Evolutionary conservation across 2,113 vertebrate species (phyloP).

Genomic region (Myrmecophaga tridactyla): DNA sequence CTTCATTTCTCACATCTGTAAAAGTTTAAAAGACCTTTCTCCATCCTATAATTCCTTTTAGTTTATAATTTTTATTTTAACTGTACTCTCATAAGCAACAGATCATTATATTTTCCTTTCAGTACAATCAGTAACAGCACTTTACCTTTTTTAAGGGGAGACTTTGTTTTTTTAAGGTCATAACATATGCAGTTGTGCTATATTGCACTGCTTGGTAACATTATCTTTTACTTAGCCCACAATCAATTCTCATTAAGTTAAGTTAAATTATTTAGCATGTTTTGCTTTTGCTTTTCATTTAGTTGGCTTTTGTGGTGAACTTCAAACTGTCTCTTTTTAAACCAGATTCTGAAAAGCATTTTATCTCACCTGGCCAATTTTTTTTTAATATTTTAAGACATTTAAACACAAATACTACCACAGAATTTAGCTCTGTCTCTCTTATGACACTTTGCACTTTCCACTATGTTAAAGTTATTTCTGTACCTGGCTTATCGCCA

Average conservation of each 20-base stretch:
- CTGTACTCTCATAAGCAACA: neutral
- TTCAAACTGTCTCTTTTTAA: neutral
- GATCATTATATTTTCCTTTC: neutral
- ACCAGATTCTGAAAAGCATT: neutral
- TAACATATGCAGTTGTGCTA: neutral
- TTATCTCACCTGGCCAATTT: neutral
- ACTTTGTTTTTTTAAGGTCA: neutral
- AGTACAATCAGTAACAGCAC: neutral
- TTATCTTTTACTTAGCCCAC: neutral
- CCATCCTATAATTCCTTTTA: neutral
- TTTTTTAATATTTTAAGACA: neutral
- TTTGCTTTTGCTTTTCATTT: neutral
- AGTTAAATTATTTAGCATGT: neutral
- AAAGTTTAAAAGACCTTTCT: neutral
- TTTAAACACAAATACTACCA: neutral
- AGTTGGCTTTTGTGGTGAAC: neutral
- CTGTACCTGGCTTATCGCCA: neutral
- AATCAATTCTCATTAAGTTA: neutral
- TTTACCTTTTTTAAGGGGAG: neutral
- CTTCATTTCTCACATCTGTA: neutral
- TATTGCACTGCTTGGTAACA: neutral
- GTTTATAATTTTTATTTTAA: neutral
- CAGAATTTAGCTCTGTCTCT: neutral
- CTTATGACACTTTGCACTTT: neutral
- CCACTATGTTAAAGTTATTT: neutral